These are phyloP conservation scores for Coryphaenoides rupestris DNA, from an alignment of 2,113 vertebrate genomes.

Conservation along the genomic window DNA sequence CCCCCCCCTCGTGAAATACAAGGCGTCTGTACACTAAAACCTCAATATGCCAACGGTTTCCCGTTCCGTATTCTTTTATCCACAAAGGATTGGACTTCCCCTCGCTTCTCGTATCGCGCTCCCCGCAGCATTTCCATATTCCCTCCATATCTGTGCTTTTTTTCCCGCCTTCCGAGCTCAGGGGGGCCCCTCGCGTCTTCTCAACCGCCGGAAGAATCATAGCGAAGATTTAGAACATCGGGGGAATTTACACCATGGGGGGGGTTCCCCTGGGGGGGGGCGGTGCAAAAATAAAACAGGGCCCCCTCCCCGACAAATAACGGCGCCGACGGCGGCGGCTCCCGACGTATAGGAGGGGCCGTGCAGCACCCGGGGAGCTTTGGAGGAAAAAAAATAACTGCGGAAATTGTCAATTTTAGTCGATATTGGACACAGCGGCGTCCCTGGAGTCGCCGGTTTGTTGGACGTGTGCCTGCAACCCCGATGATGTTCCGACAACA, in stretches of 20 bases:
- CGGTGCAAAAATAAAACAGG: conserved; percentile 54
- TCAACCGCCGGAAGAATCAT: conserved; percentile 59
- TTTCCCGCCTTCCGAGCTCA: conserved; percentile 44
- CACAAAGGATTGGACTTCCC: conserved; percentile 51
- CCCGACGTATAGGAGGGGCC: too few relatives aligned
- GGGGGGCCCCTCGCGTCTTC: conserved; percentile 45
- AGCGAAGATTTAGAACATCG: conserved; percentile 66
- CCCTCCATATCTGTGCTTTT: conserved; percentile 30
- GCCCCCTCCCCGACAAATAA: conserved; percentile 60
- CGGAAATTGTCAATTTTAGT: too few relatives aligned
- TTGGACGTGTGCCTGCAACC: too few relatives aligned
- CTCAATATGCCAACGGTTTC: conserved; percentile 28
- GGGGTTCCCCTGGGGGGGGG: conserved; percentile 57
- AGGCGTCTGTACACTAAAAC: conserved; percentile 27
- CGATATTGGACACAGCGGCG: too few relatives aligned
- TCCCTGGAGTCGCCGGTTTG: too few relatives aligned
- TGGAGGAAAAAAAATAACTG: too few relatives aligned
- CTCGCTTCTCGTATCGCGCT: conserved; percentile 32
- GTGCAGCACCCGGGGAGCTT: too few relatives aligned
- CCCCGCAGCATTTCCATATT: conserved; percentile 40
- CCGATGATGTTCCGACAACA: too few relatives aligned
- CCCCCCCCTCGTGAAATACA: too few relatives aligned
- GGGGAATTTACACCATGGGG: conserved; percentile 43
- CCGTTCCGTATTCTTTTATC: conserved; percentile 33
- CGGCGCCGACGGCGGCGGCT: too few relatives aligned